phyloP scores from a whole-genome alignment of 92 coral and sea anemone genomes.

The Palythoa heliodiscus region DNA sequence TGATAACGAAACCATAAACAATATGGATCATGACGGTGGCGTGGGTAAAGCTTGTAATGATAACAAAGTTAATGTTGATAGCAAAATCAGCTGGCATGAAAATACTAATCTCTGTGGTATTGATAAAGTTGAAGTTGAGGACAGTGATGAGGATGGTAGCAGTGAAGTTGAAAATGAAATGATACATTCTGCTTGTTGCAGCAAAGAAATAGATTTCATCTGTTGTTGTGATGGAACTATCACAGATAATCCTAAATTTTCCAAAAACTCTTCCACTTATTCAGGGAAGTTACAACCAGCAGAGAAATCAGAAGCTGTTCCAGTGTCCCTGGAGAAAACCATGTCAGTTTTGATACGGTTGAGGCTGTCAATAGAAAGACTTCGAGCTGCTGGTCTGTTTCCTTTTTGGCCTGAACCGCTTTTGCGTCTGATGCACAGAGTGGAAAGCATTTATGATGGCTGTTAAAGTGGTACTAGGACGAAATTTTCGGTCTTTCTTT shows the following conservation, averaged over 20 bases:
- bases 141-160: not conserved
- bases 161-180: not conserved
- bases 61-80: slow-evolving; percentile 3
- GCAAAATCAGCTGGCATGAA: not conserved
- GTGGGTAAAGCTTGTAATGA: not conserved
- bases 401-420: slow-evolving; percentile 74
- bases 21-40: not conserved
- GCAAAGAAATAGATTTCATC: not conserved
- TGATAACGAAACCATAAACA: not conserved
- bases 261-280: not conserved
- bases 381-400: slow-evolving; percentile 59
- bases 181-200: not conserved
- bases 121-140: not conserved
- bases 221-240: not conserved
- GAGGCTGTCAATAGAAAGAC: slow-evolving; percentile 66
- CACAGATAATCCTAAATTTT: not conserved
- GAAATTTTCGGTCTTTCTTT: too few relatives aligned
- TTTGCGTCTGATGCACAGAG: slow-evolving; percentile 58
- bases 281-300: not conserved
- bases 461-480: too few relatives aligned
- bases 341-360: slow-evolving; percentile 81
- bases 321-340: slow-evolving; percentile 50
- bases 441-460: slow-evolving; percentile 71
- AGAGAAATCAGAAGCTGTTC: not conserved
- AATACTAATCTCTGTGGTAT: not conserved